phyloP scores from a whole-genome alignment of 2,113 vertebrate species.

The Chelonoidis abingdonii region DNA sequence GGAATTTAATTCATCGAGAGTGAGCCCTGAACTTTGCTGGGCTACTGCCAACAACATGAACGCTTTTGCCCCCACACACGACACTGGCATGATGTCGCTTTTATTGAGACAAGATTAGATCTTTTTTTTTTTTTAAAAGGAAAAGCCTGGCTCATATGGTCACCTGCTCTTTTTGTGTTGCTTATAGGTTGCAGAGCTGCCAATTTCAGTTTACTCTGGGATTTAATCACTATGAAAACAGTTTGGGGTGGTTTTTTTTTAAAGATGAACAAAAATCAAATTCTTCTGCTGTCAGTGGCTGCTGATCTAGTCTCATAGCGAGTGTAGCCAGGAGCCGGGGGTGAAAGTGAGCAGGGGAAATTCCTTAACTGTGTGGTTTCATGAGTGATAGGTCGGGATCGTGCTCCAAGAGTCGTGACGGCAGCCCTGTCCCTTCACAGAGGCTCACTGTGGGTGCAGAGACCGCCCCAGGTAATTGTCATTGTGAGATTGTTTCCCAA shows the following conservation, averaged over 20 bases:
- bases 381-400: background rate
- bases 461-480: background rate
- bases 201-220: conserved; percentile 84
- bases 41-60: conserved; percentile 88
- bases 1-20: conserved; percentile 86
- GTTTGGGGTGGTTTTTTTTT: background rate
- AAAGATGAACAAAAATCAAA: background rate
- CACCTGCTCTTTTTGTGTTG: conserved; percentile 78
- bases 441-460: background rate
- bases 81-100: conserved; percentile 78
- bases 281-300: too few species aligned
- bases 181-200: conserved; percentile 83
- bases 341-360: background rate
- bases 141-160: conserved; percentile 82
- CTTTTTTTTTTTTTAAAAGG: conserved; percentile 58
- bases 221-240: conserved; percentile 78
- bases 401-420: background rate
- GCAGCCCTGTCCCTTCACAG: background rate
- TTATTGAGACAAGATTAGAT: conserved; percentile 78
- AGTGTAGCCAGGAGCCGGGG: background rate
- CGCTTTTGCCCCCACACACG: conserved; percentile 77
- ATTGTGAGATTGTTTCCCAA: background rate
- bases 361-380: background rate
- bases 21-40: conserved; percentile 90
- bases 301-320: background rate